Evolutionary conservation across 2,888 invertebrate genomes (phyloP), one percentile per base, ranked within the genome.

Genomic region (Smittia sp.): DNA sequence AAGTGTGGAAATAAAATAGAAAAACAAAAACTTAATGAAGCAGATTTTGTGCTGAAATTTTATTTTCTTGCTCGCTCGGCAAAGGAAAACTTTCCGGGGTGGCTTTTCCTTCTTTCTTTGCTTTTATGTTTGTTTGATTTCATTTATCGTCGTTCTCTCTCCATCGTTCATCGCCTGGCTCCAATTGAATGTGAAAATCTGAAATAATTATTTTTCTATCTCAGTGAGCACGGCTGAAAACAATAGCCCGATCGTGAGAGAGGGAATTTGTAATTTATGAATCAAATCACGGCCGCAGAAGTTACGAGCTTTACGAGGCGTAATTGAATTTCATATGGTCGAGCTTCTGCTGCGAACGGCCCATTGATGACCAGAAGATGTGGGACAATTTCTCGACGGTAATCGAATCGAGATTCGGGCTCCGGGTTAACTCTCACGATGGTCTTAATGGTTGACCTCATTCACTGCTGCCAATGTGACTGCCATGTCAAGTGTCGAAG

Each of bases 181-280:
- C 25, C 68, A 68, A 68, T 68, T 68, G 68, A 68, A 68, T 52
- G 68, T 68, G 68, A 68, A 68, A 68, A 66, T 66, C 66, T 66
- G 66, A 66, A 68, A 68, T 68, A 68, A 68, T 68, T 68, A 68
- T 68, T 68, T 68, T 68, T 68, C 68, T 25, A 68, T 41, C 68
- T 27, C 68, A 46, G 3, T 52, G 68, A 68, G 25, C 46, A 41
- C n/a, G 15, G 66, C 66, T 18, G 20, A 66, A 66, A 66, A 66
- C 66, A 66, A 66, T 39, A 1, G 3, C 18, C 18, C 9, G 66
- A 25, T 18, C 15, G 66, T 1, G n/a, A 15, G 39, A 38, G 66
- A 22, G 24, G 13, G 38, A 18, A 39, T 66, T 66, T 46, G 68
- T 68, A 68, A 46, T 68, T 68, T 41, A 41, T 41, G 68, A 66